Evolutionary conservation across 2,888 invertebrate genomes (phyloP), one percentile per base, ranked within the genome.

Genomic region (Coecobrya sp.): DNA sequence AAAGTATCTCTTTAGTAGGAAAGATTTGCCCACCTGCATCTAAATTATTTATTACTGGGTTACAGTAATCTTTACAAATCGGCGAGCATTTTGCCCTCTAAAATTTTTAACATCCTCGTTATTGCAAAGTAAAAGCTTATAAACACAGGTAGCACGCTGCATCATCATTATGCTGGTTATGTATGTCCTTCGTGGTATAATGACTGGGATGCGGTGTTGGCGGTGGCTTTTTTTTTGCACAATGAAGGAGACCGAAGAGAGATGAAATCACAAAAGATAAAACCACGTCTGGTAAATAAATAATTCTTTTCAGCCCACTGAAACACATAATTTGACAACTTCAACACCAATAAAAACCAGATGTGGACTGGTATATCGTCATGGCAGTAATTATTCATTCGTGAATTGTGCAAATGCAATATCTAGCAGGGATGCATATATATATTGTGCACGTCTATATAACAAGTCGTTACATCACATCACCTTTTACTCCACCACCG

Each of bases 321-420:
- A 84, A 86, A 86, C 86, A 85, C 84, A 68, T 86, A 65, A 91
- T 91, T 90, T 90, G 89, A 90, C 89, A 89, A 84, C 68, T 89
- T 89, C 73, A 89, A 82, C 68, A 73, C 82, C 70, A 89, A 89
- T 84, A 70, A 82, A 73, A 73, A 30, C 70, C 84, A 89, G 82
- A 89, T 73, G 89, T 59, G 42, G 55, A 79, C 27, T 76, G 22
- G 8, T 1, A 22, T 11, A 19, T 4, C 11, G 25, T 7, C 16
- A 1, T 11, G 16, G 62, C 59, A 13, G 73, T 86, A 73, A 86
- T 73, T 86, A 30, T 30, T 86, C 52, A 30, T 70, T n/a, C 73
- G 27, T 85, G 62, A 22, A 27, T 55, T 55, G 30, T 79, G 55
- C 8, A 16, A n/a, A 22, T 52, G 30, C 30, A 42, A 55, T 68